Percentiles rank a stretch among this genome's conserved stretches.
Evolutionary conservation across 92 coral and sea anemone species (phyloP).

Genomic region (Palythoa heliodiscus): DNA sequence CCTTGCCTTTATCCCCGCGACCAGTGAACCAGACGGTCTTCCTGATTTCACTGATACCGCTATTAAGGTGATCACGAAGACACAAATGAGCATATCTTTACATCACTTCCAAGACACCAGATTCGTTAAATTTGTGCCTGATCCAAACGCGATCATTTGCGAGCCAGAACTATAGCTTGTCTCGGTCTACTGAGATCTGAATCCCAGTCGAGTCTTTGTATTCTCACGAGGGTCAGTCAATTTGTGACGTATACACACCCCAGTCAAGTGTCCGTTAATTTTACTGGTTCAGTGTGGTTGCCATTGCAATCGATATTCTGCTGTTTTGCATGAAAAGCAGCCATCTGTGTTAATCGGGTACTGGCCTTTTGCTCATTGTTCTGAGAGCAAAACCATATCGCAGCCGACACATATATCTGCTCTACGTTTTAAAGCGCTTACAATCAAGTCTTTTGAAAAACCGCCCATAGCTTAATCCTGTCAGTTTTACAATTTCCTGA

Average conservation of each 20-base stretch:
- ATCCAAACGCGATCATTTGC: constrained; percentile 22
- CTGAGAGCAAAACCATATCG: not conserved
- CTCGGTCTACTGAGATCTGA: constrained; percentile 36
- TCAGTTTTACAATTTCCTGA: constrained; percentile 15
- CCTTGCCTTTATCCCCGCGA: not conserved
- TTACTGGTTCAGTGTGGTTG: constrained; percentile 11
- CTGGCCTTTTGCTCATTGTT: constrained; percentile 19
- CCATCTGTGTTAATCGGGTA: constrained; percentile 8
- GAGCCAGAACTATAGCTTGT: constrained; percentile 29
- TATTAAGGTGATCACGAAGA: constrained; percentile 15
- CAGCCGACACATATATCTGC: not conserved
- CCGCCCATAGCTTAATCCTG: constrained; percentile 19
- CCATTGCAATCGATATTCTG: constrained; percentile 32
- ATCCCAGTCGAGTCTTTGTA: not conserved
- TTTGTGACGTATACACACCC: constrained; percentile 33
- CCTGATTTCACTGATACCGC: not conserved
- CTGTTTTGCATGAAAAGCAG: constrained; percentile 44
- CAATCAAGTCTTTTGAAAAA: not conserved
- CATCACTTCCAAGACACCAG: constrained; percentile 18
- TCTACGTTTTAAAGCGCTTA: not conserved
- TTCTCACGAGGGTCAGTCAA: constrained; percentile 41
- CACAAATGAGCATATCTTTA: constrained; percentile 35
- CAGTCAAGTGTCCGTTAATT: constrained; percentile 23
- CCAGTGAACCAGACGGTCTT: not conserved
- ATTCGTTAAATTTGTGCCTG: constrained; percentile 22